phyloP scores from a whole-genome alignment of 1,140 invertebrate species.

The Lasioglossum baleicum region DNA sequence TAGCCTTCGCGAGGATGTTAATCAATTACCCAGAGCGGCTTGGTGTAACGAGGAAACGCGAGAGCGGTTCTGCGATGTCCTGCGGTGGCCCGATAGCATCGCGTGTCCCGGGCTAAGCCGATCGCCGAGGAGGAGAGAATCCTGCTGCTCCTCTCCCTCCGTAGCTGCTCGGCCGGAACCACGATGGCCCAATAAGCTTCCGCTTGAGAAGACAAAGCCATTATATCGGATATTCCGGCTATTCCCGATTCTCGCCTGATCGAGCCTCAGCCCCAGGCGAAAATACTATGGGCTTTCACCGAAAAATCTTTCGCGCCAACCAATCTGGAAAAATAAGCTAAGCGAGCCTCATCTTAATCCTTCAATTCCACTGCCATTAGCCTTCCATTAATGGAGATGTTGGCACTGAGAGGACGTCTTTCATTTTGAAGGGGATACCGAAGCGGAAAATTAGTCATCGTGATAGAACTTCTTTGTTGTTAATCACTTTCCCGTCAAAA shows the following conservation, averaged over 20 bases:
- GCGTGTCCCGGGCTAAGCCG: too few species aligned
- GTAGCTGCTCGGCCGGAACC: background rate
- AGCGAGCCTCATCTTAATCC: too few species aligned
- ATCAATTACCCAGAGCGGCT: slow-evolving; percentile 44
- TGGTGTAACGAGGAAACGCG: slow-evolving; percentile 47
- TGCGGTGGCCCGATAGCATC: background rate
- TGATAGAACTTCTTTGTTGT: too few species aligned
- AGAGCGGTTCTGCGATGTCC: background rate
- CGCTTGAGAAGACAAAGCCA: background rate
- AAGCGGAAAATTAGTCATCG: too few species aligned
- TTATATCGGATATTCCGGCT: background rate
- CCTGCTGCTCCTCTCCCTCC: too few species aligned
- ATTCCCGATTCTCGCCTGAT: background rate
- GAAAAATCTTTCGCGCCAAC: background rate
- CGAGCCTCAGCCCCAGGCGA: background rate
- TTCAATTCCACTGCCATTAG: too few species aligned
- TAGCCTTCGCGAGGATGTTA: slow-evolving; percentile 30
- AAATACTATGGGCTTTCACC: background rate
- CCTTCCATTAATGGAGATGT: too few species aligned
- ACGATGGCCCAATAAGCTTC: background rate
- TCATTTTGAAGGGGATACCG: too few species aligned
- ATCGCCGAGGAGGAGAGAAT: background rate
- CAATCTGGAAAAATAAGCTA: background rate
- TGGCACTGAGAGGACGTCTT: too few species aligned
- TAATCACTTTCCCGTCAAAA: too few species aligned